Base-by-base conservation (phyloP, 2,113 vertebrate species). In the Xerus inauris region DNA sequence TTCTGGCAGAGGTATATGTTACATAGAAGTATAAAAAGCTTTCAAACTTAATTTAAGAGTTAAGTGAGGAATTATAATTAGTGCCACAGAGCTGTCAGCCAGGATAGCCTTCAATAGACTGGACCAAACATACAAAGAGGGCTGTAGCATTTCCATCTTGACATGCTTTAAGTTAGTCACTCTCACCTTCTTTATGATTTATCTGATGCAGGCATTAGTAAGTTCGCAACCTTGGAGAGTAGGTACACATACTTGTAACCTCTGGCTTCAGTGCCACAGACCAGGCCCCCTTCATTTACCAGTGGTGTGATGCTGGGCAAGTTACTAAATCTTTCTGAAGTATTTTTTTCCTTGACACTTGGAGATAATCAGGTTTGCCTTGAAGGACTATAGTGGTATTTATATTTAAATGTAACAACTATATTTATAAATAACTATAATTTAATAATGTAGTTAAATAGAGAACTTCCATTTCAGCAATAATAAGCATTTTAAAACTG, bases 331-430 rank as follows among this genome's bases (percentile, higher is more conserved):
- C 51, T 81, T 65, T 57, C 59, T 89, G 59, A 89, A 86, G 51
- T 14, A 82, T 10, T 38, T 83, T 49, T 40, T 49, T 59, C 71
- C 77, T 59, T 92, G 38, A 6, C 89, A 76, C 47, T 28, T 81
- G 9, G 17, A 86, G 51, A 81, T 65, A 92, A 57, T 26, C 35
- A n/a, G 10, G 32, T 20, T 84, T 69, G 12, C 47, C 51, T 85
- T 92, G 64, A 92, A 91, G 69, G 91, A 77, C 17, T 54, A 19
- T 42, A 12, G 84, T 85, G 35, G 62, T 81, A 62, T 45, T 59
- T 95, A 84, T 42, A 35, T 73, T 51, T 94, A 85, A 42, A 73
- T 32, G 4, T 75, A 88, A 45, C 42, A 88, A 35, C 54, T 62
- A 1, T n/a, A 45, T 45, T 88, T 72, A 57, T 38, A 89, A 32